phyloP scores from a whole-genome alignment of 2,888 invertebrate species.

The Phlogophora meticulosa region DNA sequence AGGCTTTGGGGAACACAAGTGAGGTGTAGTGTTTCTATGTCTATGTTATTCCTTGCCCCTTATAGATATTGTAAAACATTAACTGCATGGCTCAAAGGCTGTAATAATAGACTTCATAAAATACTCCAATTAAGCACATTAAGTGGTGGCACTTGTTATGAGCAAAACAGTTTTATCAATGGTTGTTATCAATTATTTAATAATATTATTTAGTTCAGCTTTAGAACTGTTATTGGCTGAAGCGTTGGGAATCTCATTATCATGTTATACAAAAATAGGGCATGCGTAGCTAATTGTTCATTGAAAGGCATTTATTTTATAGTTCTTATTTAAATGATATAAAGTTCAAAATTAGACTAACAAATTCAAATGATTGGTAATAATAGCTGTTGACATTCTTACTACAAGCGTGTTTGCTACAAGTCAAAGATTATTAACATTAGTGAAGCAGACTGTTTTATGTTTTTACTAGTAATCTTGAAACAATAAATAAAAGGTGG shows the following conservation, averaged over 20 bases:
- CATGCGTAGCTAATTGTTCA: constrained; percentile 8
- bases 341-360: constrained; percentile 8
- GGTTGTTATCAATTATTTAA: constrained; percentile 36
- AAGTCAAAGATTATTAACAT: too few species aligned
- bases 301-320: neutral
- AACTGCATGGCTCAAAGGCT: neutral
- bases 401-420: too few species aligned
- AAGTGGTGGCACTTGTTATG: neutral
- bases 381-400: neutral
- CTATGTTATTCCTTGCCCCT: too few species aligned
- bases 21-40: too few species aligned
- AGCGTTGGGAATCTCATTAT: constrained; percentile 29
- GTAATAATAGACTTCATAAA: constrained; percentile 3
- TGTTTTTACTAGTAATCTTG: too few species aligned
- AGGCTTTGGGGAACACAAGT: too few species aligned
- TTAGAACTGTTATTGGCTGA: constrained; percentile 26
- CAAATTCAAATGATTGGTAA: neutral
- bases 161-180: constrained; percentile 36
- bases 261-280: constrained; percentile 33
- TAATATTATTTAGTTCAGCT: constrained; percentile 32
- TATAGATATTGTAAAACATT: too few species aligned
- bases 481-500: too few species aligned
- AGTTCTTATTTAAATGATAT: neutral
- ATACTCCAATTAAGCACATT: neutral
- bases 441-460: too few species aligned